Percentiles rank a stretch among this genome's conserved stretches.
Conservation (phyloP, 2,113 vertebrate genomes). For the Corythornis madagascariensis region DNA sequence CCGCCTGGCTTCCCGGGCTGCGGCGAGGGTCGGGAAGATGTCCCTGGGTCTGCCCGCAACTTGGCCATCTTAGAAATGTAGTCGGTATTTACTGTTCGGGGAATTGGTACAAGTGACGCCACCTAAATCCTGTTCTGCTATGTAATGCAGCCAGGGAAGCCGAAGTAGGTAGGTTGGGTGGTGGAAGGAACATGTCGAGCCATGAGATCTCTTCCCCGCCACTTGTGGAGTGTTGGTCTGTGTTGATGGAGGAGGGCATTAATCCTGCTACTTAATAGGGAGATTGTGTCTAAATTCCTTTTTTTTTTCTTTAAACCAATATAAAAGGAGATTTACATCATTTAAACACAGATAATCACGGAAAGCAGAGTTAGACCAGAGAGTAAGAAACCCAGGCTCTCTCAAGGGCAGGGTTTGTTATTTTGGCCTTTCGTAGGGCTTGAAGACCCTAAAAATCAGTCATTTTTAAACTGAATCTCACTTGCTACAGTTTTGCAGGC, state of each 20-base stretch:
- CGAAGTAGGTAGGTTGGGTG: accelerated
- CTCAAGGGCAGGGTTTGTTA: background rate
- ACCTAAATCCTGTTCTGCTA: accelerated
- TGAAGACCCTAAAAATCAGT: background rate
- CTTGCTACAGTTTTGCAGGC: background rate
- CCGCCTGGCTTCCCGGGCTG: background rate
- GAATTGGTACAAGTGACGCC: background rate
- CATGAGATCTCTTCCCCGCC: no score
- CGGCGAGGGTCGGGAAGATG: no score
- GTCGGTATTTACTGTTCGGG: background rate
- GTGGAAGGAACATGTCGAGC: background rate
- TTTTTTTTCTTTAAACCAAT: background rate
- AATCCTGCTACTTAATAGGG: background rate
- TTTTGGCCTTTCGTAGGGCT: background rate
- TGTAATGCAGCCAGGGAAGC: background rate
- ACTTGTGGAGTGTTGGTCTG: accelerated
- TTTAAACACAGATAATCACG: background rate
- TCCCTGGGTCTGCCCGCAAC: no score
- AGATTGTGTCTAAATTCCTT: background rate
- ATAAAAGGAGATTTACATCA: background rate
- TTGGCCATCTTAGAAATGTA: background rate
- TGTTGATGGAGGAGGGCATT: background rate
- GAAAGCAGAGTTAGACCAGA: background rate
- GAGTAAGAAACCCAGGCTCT: background rate
- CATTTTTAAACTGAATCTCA: background rate